phyloP scores from a whole-genome alignment of 2,113 vertebrate genomes.

The Tragulus kanchil region DNA sequence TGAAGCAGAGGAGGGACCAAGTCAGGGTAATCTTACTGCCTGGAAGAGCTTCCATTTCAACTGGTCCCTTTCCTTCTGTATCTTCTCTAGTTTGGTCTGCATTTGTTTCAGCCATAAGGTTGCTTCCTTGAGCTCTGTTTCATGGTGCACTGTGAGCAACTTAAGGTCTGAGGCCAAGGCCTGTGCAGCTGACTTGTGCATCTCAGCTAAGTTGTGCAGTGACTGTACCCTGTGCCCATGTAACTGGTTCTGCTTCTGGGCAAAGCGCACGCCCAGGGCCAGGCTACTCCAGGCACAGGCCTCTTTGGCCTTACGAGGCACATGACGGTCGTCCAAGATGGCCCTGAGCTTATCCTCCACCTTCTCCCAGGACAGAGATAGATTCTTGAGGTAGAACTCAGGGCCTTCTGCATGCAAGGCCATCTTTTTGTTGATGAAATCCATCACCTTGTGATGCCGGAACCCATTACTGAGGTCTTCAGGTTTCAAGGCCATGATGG shows the following conservation, averaged over 20 bases:
- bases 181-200: not conserved
- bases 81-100: not conserved
- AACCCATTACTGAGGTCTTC: constrained; percentile 45
- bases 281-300: constrained; percentile 62
- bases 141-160: not conserved
- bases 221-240: not conserved
- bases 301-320: constrained; percentile 35
- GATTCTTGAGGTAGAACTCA: constrained; percentile 45
- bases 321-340: not conserved
- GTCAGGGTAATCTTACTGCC: not conserved
- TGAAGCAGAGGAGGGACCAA: not conserved
- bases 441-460: not conserved
- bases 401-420: not conserved
- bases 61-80: not conserved
- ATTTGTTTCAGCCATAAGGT: not conserved
- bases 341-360: constrained; percentile 56
- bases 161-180: constrained; percentile 12
- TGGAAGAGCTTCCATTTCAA: constrained; percentile 44
- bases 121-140: not conserved
- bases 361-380: constrained; percentile 41
- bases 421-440: constrained; percentile 62
- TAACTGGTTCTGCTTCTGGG: not conserved
- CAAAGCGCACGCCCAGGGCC: not conserved
- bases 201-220: not conserved
- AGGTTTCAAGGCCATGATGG: constrained; percentile 54